Conservation (phyloP, 2,113 vertebrate species). For the Willisornis vidua region DNA sequence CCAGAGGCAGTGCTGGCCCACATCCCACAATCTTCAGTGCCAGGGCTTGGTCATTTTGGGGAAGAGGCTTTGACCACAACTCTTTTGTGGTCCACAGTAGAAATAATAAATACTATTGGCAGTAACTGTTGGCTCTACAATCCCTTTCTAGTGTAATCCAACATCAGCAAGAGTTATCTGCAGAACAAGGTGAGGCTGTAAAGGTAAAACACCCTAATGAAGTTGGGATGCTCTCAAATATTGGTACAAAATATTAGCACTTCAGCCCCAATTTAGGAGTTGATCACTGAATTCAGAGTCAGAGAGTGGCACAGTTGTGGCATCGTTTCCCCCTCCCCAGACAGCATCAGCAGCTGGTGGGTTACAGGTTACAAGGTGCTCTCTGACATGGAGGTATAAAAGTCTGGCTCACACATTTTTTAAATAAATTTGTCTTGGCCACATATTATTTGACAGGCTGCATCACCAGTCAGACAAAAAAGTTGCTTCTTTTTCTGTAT, state of each 20-base stretch:
- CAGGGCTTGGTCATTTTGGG: neutral
- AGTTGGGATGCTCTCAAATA: neutral
- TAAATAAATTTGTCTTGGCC: neutral
- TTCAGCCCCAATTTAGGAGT: neutral
- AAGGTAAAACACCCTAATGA: neutral
- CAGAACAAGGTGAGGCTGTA: neutral
- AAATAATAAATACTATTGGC: neutral
- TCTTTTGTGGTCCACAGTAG: neutral
- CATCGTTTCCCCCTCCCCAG: neutral
- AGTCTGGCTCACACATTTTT: neutral
- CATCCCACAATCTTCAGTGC: rapidly evolving
- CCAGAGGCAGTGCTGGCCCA: neutral
- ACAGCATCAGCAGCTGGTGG: neutral
- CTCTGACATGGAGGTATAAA: neutral
- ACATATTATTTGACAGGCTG: neutral
- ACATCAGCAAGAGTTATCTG: neutral
- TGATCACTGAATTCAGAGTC: neutral
- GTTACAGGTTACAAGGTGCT: neutral
- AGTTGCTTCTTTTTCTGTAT: neutral
- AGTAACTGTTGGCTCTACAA: neutral
- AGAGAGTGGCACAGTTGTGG: rapidly evolving
- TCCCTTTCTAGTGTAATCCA: neutral
- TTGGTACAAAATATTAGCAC: neutral
- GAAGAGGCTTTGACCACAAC: neutral
- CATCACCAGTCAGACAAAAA: neutral